phyloP scores from a whole-genome alignment of 2,888 invertebrate genomes.

The Aphelenchoides bicaudatus region DNA sequence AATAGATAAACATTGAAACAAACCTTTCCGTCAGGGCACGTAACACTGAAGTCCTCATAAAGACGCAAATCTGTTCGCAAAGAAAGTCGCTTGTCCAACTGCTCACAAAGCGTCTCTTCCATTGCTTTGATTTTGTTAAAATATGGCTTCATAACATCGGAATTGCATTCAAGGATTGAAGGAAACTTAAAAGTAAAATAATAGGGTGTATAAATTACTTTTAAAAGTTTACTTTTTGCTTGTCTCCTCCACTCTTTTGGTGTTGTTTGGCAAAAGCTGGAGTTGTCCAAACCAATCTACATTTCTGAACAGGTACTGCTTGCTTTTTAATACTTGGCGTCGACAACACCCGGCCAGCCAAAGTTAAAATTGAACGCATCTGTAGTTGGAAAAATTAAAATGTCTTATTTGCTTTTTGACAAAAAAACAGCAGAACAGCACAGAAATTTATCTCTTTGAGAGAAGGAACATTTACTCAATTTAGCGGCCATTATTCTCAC shows the following conservation, averaged over 20 bases:
- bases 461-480: no score
- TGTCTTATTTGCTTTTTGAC: no score
- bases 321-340: no score
- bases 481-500: no score
- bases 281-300: neutral
- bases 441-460: neutral
- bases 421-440: neutral
- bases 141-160: slow-evolving; percentile 12
- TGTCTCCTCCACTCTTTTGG: slow-evolving; percentile 2
- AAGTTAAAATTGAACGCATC: no score
- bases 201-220: neutral
- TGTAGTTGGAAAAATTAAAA: no score
- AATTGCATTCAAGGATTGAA: neutral
- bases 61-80: slow-evolving; percentile 45
- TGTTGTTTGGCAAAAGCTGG: neutral
- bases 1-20: slow-evolving; percentile 14
- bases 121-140: slow-evolving; percentile 37
- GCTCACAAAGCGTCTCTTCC: slow-evolving; percentile 35
- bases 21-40: slow-evolving; percentile 42
- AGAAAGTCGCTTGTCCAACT: slow-evolving; percentile 37
- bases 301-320: neutral
- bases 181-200: no score
- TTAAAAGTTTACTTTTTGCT: no score
- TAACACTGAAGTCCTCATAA: slow-evolving; percentile 49
- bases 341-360: no score